phyloP scores from a whole-genome alignment of 2,888 invertebrate genomes.

The Eubasilissa splendida region DNA sequence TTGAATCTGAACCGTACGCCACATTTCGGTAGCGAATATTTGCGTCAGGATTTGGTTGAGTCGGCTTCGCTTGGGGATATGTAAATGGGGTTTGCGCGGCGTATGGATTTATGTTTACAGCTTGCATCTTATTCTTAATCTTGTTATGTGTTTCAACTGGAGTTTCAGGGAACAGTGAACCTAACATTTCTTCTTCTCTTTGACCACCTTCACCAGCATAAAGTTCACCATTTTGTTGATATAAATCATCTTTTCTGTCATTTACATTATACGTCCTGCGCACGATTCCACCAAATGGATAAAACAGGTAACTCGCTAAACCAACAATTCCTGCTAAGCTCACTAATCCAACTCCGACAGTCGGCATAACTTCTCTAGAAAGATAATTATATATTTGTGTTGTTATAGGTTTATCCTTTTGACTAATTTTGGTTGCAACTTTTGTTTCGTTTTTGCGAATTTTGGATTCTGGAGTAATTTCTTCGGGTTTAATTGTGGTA shows the following conservation, averaged over 20 bases:
- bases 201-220: constrained; percentile 80
- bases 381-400: constrained; percentile 85
- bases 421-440: constrained; percentile 66
- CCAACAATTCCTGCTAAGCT: constrained; percentile 83
- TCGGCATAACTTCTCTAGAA: constrained; percentile 86
- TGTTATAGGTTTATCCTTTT: constrained; percentile 76
- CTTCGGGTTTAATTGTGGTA: constrained; percentile 61
- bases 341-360: constrained; percentile 83
- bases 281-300: constrained; percentile 80
- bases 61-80: constrained; percentile 64
- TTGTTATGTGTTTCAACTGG: constrained; percentile 67
- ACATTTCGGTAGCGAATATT: constrained; percentile 70
- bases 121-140: constrained; percentile 63
- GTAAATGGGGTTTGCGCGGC: constrained; percentile 65
- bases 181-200: constrained; percentile 84
- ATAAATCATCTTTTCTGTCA: constrained; percentile 76
- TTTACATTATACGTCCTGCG: constrained; percentile 77
- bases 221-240: constrained; percentile 79
- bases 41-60: constrained; percentile 63
- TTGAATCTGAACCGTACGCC: constrained; percentile 65
- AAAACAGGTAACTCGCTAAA: constrained; percentile 83
- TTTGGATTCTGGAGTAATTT: constrained; percentile 60
- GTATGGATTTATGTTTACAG: constrained; percentile 66
- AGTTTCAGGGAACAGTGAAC: constrained; percentile 83
- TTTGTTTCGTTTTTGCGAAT: constrained; percentile 70